phyloP scores from a whole-genome alignment of 2,113 vertebrate species.

The Paradisaea rubra region DNA sequence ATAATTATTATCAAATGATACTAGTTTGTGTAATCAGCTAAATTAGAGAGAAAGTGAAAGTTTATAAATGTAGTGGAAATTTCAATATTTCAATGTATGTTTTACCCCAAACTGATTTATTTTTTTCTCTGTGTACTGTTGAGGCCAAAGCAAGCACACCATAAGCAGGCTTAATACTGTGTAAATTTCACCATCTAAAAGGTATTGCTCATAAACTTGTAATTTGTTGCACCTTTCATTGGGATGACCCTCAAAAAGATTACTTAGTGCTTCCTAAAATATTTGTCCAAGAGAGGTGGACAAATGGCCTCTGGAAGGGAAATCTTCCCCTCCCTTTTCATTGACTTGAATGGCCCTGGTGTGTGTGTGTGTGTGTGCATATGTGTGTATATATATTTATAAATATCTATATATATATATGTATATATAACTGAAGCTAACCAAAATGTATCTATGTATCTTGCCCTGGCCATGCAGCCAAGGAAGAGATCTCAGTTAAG shows the following conservation, averaged over 20 bases:
- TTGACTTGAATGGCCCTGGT: neutral
- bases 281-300: neutral
- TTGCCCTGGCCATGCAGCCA: neutral
- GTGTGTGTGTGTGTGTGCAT: neutral
- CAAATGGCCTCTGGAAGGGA: neutral
- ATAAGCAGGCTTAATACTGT: neutral
- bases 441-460: neutral
- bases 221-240: neutral
- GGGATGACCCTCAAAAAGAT: neutral
- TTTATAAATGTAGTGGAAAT: neutral
- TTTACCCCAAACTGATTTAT: neutral
- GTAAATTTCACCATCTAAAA: neutral
- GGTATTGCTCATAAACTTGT: neutral
- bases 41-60: neutral
- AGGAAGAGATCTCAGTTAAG: neutral
- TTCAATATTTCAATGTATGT: neutral
- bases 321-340: neutral
- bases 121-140: neutral
- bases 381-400: neutral
- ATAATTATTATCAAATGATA: neutral
- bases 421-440: neutral
- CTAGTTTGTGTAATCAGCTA: neutral
- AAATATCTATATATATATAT: no score
- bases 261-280: neutral
- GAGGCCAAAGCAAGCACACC: neutral